Base-by-base conservation (phyloP, 2,797 vertebrate species). In the Lutjanus argentimaculatus region DNA sequence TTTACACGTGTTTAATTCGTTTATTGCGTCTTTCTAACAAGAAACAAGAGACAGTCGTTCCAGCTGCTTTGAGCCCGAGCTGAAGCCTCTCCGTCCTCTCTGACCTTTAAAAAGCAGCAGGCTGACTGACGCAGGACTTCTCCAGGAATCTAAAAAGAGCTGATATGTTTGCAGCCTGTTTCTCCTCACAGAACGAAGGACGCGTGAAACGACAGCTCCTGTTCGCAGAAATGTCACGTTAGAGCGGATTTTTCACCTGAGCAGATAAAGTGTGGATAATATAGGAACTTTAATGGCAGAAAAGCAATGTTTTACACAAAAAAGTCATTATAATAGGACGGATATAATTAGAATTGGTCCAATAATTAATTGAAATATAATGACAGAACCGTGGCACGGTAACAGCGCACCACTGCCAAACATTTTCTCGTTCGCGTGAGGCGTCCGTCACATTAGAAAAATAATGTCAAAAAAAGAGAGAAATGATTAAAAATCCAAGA, bases 101-200 rank as follows among this genome's bases (percentile, higher is more conserved):
- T 78, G 83, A 84, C 79, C 84, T 72, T 67, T 66, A 13, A 55
- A 21, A 67, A 13, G 0, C 22, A 61, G 7, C 63, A 21, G 67
- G 14, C 45, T 46, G 45, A 36, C 16, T 45, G 66, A 52, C 30
- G 75, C 40, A 43, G 2, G 21, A 42, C 22, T 51, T 6, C 52
- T 42, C 36, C 67, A 64, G 40, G 45, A 74, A 59, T 55, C 48
- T 73, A 45, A 67, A 73, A 61, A 19, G 52, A 52, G 6, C 10
- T 53, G 30, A 36, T 4, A 2, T 59, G 30, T 68, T 48, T 49
- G 12, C 66, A 3, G 7, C 4, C 21, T 36, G 56, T 25, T 46
- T 19, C 22, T 55, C 17, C 48, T 10, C 61, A 10, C 3, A 17
- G 7, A 53, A 19, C 58, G 5, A 56, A 62, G 57, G n/a, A 19